A percentile compares a stretch with the other conserved stretches of the same genome.
These are phyloP conservation scores for Cricetomys ansorgei DNA, from an alignment of 2,113 vertebrate species.

Conservation along the genomic window DNA sequence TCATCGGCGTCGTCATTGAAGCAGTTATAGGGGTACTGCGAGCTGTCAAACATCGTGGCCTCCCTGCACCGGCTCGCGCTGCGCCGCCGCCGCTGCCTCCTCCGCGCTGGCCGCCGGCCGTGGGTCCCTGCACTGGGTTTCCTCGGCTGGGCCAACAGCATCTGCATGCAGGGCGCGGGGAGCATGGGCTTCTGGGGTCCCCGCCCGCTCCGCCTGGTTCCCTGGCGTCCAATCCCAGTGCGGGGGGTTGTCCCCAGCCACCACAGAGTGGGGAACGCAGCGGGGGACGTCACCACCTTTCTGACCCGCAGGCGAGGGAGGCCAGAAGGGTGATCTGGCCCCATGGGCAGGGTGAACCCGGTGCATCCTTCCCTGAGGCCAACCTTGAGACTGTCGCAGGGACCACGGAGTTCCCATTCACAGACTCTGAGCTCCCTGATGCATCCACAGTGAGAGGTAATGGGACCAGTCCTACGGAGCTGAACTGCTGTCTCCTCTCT, in stretches of 20 bases:
- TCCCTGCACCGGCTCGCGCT: not conserved
- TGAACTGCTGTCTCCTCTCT: too few species aligned
- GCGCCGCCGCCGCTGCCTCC: not conserved
- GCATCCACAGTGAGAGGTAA: not conserved
- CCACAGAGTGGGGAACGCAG: not conserved
- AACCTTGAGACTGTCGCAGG: not conserved
- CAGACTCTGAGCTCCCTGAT: not conserved
- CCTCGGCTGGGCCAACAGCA: not conserved
- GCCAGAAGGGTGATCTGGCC: constrained; percentile 84
- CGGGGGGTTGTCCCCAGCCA: constrained; percentile 74
- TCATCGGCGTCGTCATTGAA: constrained; percentile 97
- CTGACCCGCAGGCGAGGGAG: constrained; percentile 62
- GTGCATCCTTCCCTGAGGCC: not conserved
- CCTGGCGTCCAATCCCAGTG: constrained; percentile 74
- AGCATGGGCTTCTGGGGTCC: constrained; percentile 84
- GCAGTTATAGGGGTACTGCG: constrained; percentile 98
- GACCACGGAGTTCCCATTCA: fast-evolving
- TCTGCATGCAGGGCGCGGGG: constrained; percentile 69
- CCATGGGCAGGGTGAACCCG: not conserved
- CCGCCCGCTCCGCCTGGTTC: constrained; percentile 80
- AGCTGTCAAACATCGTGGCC: constrained; percentile 94
- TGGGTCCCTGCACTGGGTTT: not conserved
- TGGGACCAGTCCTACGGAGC: not conserved
- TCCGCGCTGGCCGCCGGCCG: constrained; percentile 33
- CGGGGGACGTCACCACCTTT: constrained; percentile 71